These are phyloP conservation scores for Falco biarmicus DNA, from an alignment of 2,797 vertebrate genomes.

Conservation along the genomic window DNA sequence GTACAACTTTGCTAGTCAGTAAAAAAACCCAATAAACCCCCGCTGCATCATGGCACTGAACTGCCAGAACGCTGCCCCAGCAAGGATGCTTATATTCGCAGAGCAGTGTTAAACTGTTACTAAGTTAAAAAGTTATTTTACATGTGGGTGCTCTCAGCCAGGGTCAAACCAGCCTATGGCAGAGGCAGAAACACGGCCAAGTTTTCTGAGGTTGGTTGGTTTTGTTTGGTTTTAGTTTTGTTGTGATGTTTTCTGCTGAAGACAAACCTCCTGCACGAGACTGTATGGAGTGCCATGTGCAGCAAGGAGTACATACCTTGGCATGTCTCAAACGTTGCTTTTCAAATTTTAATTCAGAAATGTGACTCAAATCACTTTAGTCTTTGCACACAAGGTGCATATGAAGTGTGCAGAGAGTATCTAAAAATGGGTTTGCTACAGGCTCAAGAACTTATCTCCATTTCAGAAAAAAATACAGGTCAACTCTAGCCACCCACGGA, in stretches of 20 bases:
- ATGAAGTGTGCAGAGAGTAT: not conserved
- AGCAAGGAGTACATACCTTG: not conserved
- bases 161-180: not conserved
- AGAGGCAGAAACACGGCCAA: not conserved
- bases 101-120: not conserved
- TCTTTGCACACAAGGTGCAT: not conserved
- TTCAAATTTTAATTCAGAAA: not conserved
- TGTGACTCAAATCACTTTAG: not conserved
- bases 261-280: not conserved
- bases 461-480: not conserved
- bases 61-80: not conserved
- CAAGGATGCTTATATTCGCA: fast-evolving
- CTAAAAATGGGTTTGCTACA: not conserved
- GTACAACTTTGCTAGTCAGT: not conserved
- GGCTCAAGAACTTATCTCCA: fast-evolving
- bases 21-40: not conserved
- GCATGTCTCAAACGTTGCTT: not conserved
- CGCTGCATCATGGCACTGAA: not conserved
- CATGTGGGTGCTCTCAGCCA: not conserved
- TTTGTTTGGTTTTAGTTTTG: not conserved
- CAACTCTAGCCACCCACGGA: too few species aligned
- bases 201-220: not conserved
- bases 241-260: not conserved
- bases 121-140: not conserved
- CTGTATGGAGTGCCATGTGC: not conserved